Evolutionary conservation across 2,888 invertebrate genomes (phyloP), one percentile per base, ranked within the genome.

Genomic region (Hipparchia sbordonii): DNA sequence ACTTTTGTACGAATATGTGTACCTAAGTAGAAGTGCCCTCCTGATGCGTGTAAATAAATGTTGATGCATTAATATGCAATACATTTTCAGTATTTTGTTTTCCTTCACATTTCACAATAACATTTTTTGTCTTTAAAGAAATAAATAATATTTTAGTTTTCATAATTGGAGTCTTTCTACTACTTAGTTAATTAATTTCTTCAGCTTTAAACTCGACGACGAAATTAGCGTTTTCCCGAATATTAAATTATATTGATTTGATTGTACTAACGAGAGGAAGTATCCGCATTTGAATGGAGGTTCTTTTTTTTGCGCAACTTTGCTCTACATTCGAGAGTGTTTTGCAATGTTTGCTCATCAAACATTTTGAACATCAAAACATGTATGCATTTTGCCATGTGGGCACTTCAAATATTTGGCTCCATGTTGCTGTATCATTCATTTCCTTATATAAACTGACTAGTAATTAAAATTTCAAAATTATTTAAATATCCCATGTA

Each of bases 321-420:
- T 59, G 63, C 65, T 65, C 65, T 59, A 67, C 67, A 68, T 74
- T 68, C 51, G 73, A 39, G 62, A 71, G 71, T 71, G 73, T 71
- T 67, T 57, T 62, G 67, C 71, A 73, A 73, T 73, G 59, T 73
- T 73, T 71, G 71, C 63, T 73, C 70, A 74, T 74, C 68, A 71
- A 74, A 74, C 71, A 74, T 71, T 74, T 74, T 71, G 48, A 48
- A 67, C 57, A 71, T 54, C 65, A 71, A 74, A 71, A 54, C n/a
- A 7, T 12, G 5, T 39, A 52, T 12, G 54, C 52, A 54, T 66
- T 65, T 54, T 66, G 52, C 65, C 10, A 54, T 54, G 39, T 54
- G 2, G 12, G 65, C 65, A 66, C 12, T 52, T 54, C 46, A 46
- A 39, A 39, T 46, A 46, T 62, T 62, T 3, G 46, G 46, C 62